These are phyloP conservation scores for Acanthosepion pharaonis DNA, from an alignment of 2,888 invertebrate genomes.

Conservation along the genomic window DNA sequence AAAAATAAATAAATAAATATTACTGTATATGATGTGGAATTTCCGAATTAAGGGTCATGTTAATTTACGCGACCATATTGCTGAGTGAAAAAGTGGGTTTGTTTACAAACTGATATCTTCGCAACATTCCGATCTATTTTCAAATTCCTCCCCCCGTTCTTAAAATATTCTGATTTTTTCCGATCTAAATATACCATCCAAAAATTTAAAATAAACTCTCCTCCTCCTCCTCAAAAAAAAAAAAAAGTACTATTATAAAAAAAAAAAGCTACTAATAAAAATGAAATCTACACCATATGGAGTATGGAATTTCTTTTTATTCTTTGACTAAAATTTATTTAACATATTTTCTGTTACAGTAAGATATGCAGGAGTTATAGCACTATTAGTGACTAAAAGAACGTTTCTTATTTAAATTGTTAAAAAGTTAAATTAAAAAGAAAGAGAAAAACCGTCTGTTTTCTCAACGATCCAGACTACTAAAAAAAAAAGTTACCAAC, in stretches of 20 bases:
- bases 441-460: too few relatives aligned
- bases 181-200: background rate
- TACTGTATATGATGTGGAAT: background rate
- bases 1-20: background rate
- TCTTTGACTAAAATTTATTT: too few relatives aligned
- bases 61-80: background rate
- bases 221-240: background rate
- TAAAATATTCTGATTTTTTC: background rate
- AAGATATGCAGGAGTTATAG: too few relatives aligned
- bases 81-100: background rate
- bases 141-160: background rate
- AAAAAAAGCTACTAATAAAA: background rate
- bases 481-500: too few relatives aligned
- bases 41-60: background rate
- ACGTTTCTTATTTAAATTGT: too few relatives aligned
- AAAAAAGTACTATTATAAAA: background rate
- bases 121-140: background rate
- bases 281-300: background rate
- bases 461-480: too few relatives aligned
- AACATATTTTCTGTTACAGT: too few relatives aligned
- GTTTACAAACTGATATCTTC: background rate
- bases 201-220: background rate
- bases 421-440: too few relatives aligned
- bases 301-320: background rate
- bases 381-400: too few relatives aligned